Evolutionary conservation across 2,888 invertebrate genomes (phyloP).

Genomic region (Tetranychus truncatus): DNA sequence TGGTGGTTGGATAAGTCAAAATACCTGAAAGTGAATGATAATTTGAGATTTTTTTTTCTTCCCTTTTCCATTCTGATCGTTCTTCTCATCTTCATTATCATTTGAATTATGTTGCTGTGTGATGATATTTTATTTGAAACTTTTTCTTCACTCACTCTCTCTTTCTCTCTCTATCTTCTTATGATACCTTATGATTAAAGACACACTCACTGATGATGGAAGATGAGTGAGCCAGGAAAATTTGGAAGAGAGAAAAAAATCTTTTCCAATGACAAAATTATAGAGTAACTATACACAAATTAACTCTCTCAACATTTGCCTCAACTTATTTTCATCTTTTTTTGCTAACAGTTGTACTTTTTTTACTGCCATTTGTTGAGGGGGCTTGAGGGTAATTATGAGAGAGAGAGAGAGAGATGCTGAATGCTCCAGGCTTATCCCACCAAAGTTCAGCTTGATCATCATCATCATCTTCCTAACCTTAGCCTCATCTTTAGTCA

Average conservation of each 20-base stretch:
- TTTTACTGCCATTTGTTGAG: background rate
- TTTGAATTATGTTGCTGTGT: no score
- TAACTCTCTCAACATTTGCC: background rate
- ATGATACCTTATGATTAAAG: background rate
- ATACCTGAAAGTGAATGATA: background rate
- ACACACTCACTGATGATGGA: background rate
- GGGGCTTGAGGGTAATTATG: background rate
- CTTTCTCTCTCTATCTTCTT: background rate
- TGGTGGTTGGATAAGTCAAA: background rate
- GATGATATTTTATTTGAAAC: background rate
- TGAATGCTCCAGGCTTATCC: background rate
- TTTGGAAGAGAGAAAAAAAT: background rate
- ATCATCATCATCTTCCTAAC: background rate
- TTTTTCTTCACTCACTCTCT: background rate
- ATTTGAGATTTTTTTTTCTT: background rate
- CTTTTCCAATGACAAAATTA: background rate
- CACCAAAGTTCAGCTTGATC: background rate
- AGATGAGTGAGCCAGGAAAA: background rate
- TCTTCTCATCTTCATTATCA: no score
- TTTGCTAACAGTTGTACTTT: background rate
- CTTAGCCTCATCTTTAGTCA: background rate
- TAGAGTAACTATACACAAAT: background rate
- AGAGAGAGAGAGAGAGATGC: background rate
- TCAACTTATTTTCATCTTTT: background rate
- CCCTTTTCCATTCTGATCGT: no score